Evolutionary conservation across 30 jellyfish, hydroid and myxozoan genomes (phyloP).

Genomic region (Catostylus mosaicus): DNA sequence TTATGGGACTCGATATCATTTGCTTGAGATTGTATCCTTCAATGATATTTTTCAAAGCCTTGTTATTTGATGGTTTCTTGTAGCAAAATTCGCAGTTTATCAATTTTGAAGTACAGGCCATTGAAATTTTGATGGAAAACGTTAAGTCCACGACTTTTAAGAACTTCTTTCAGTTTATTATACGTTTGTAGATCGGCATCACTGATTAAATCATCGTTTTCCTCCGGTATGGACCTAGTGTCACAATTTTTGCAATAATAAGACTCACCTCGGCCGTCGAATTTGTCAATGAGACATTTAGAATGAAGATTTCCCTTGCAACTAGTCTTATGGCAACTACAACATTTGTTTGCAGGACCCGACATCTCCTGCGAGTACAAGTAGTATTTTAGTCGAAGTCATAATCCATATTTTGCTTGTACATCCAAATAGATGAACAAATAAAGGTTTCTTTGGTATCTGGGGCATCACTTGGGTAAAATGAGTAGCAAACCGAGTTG

Average conservation of each 20-base stretch:
- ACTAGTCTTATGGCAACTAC: constrained; percentile 22
- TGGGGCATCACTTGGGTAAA: too few species aligned
- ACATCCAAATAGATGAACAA: neutral
- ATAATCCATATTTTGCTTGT: neutral
- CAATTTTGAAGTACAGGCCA: too few species aligned
- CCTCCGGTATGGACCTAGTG: too few species aligned
- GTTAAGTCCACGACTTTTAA: constrained; percentile 32
- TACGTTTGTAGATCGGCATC: constrained; percentile 21
- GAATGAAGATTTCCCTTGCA: constrained; percentile 11
- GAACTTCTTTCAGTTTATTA: constrained; percentile 4
- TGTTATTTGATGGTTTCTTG: constrained; percentile 4
- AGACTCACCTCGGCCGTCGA: constrained; percentile 3
- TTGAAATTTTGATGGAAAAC: constrained; percentile 33
- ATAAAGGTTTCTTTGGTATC: neutral
- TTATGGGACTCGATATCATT: constrained; percentile 30
- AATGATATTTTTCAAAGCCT: constrained; percentile 4
- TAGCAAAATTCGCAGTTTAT: neutral
- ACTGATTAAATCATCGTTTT: neutral
- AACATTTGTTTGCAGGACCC: constrained; percentile 7
- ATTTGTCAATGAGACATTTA: constrained; percentile 19
- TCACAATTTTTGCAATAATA: constrained; percentile 18
- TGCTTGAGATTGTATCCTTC: constrained; percentile 3
- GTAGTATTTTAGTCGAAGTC: neutral
- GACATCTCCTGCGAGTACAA: neutral
- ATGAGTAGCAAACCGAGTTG: too few species aligned